Base-by-base conservation (phyloP, 2,888 invertebrate genomes). In the Amphiduros pacificus region DNA sequence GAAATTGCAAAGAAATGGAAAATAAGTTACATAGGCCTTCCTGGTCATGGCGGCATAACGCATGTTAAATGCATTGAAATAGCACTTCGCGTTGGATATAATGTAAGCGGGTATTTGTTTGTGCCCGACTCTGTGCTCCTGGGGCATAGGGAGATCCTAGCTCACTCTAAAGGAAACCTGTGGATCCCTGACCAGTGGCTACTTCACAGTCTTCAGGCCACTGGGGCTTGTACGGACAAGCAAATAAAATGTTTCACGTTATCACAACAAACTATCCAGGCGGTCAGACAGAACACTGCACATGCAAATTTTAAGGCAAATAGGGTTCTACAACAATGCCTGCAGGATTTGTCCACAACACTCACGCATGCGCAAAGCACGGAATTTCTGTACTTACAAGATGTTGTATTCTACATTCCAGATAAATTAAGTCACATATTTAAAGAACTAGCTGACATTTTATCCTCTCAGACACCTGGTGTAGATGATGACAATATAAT, bases 31-130 rank as follows among this genome's bases (percentile, higher is more conserved):
- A 41, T 69, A 17, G 24, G n/a, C n/a, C 48, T 62, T 9, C 51
- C 44, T 9, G 27, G 28, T 14, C 44, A 36, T 2, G 28, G n/a
- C 11, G 29, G n/a, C n/a, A n/a, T 55, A 11, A n/a, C n/a, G n/a
- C 52, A 51, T 5, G 41, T 54, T 14, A 24, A 62, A 0, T 72
- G 72, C 55, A 17, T 67, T 17, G n/a, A 48, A 6, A 55, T 29
- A 1, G 70, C 70, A 3, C 52, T 60, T 29, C 40, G 60, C 24
- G 63, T 72, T 66, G 49, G 57, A 17, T 64, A 68, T 55, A 66
- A 64, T 9, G 62, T 67, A 9, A 55, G 52, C 5, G 72, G 68
- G 1, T 67, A 61, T 58, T 50, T 72, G 20, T 55, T 57, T 49
- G 58, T 67, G 22, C 44, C 64, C 0, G 69, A 71, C 22, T 55